Evolutionary conservation across 1,140 invertebrate genomes (phyloP).

Genomic region (Lerema accius): DNA sequence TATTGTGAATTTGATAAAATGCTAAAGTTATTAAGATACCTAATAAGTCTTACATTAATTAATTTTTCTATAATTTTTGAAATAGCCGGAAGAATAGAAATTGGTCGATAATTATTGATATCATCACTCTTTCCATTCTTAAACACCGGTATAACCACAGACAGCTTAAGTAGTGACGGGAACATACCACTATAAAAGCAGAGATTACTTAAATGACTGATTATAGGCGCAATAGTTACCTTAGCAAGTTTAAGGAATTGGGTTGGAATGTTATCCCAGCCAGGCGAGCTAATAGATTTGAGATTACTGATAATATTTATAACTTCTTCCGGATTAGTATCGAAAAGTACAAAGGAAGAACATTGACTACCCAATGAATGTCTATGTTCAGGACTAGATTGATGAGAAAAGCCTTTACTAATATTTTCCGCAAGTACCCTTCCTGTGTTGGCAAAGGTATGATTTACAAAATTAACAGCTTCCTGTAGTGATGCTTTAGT

Average conservation of each 20-base stretch:
- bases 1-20: conserved; percentile 23
- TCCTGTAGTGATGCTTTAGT: conserved; percentile 10
- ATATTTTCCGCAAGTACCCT: conserved; percentile 22
- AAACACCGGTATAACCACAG: conserved; percentile 25
- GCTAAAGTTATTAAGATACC: conserved; percentile 18
- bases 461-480: conserved; percentile 34
- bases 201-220: conserved; percentile 24
- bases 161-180: conserved; percentile 17
- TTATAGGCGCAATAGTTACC: conserved; percentile 6
- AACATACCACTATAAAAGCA: conserved; percentile 29
- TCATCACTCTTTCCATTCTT: conserved; percentile 19
- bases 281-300: conserved; percentile 4
- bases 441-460: conserved; percentile 30
- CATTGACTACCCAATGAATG: not conserved
- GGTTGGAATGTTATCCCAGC: conserved; percentile 30
- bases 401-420: not conserved
- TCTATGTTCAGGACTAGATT: not conserved
- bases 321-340: conserved; percentile 28
- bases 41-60: conserved; percentile 5
- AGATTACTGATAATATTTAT: conserved; percentile 11
- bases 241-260: conserved; percentile 32
- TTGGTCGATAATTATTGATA: conserved; percentile 31
- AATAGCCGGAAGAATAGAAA: conserved; percentile 26
- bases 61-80: conserved; percentile 12
- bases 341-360: conserved; percentile 33